Evolutionary conservation across 2,797 vertebrate species (phyloP).

Genomic region (Phoeniculus purpureus): DNA sequence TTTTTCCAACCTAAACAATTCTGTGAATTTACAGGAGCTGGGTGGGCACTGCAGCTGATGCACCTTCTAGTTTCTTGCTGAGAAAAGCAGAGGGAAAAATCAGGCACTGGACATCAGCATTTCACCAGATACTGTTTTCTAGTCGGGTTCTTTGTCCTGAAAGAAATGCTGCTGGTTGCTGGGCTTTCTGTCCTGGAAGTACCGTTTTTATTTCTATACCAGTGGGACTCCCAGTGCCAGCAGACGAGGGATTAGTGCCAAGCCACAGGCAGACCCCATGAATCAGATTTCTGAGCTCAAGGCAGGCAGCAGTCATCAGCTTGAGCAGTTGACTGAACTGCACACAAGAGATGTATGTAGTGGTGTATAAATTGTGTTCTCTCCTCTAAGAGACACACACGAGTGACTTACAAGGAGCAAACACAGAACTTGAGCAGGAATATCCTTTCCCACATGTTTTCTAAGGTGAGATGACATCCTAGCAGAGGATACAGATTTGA

Average conservation of each 20-base stretch:
- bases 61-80: no score
- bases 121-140: background rate
- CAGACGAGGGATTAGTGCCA: background rate
- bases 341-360: background rate
- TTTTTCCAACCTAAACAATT: no score
- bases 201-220: constrained; percentile 22
- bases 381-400: background rate
- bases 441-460: background rate
- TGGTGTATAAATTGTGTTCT: background rate
- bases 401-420: background rate
- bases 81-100: no score
- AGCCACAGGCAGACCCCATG: background rate
- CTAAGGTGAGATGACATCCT: background rate
- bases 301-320: background rate
- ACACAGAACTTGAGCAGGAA: background rate
- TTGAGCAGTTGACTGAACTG: background rate
- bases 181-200: constrained; percentile 13
- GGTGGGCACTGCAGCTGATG: no score
- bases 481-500: background rate
- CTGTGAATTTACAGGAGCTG: no score
- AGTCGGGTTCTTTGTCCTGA: background rate
- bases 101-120: no score
- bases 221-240: background rate
- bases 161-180: background rate
- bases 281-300: constrained; percentile 24